Evolutionary conservation across 2,113 vertebrate genomes (phyloP), one percentile per base, ranked within the genome.

Genomic region (Calyptomena viridis): DNA sequence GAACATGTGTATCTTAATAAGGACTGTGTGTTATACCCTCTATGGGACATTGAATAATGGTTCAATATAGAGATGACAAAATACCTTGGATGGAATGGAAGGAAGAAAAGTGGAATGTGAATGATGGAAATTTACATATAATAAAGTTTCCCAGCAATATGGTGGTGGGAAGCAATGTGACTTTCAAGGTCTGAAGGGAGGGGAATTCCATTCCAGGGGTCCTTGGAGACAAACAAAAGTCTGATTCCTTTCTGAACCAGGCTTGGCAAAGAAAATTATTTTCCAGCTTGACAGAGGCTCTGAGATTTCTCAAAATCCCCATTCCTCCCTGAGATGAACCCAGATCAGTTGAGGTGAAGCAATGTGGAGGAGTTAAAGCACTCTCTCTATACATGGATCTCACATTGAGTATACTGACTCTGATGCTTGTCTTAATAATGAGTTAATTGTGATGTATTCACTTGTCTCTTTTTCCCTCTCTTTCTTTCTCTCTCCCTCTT

Each of bases 1-100:
- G n/a, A 81, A 86, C 84, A 87, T 59, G 42, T 89, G 78, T 93
- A 62, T 92, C 86, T 96, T 95, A 84, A 89, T 89, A 94, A 93
- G 64, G 72, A 71, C 92, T 90, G 62, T 47, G 84, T 5, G 28
- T 94, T 93, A 88, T 73, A 91, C n/a, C 80, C 95, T 94, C 92
- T 75, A 25, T 84, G 96, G 96, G 95, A 96, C 58, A 52, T 7
- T 59, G 85, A 96, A 90, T 86, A 92, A 84, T 60, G 77, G 66
- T 82, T 95, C 73, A 81, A 21, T 27, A 73, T 67, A 82, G 73
- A 82, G 76, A 96, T 89, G 76, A 93, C 90, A 96, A 85, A 94
- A 78, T 39, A 84, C 40, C 15, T 28, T 59, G 56, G 72, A 73
- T 92, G 30, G 25, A 78, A 46, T 25, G 35, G 83, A 92, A 86